These are phyloP conservation scores for Tangachromis dhanisi DNA, from an alignment of 2,113 vertebrate genomes.

Conservation along the genomic window DNA sequence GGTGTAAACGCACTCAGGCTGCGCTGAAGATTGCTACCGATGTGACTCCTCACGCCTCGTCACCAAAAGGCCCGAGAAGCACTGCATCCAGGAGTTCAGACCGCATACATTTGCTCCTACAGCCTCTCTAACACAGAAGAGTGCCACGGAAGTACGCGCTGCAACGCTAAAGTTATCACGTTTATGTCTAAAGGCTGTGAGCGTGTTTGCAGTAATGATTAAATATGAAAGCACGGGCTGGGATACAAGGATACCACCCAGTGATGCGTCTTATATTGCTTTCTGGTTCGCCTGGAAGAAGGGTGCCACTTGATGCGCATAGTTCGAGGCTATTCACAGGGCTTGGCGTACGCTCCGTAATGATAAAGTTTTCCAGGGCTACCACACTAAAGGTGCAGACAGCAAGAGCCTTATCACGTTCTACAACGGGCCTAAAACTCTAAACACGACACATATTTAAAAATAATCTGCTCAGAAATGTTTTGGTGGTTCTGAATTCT, in stretches of 20 bases:
- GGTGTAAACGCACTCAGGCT: background rate
- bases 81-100: background rate
- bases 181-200: background rate
- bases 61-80: background rate
- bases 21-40: background rate
- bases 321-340: background rate
- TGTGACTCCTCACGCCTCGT: background rate
- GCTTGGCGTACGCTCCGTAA: background rate
- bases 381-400: background rate
- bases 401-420: background rate
- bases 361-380: background rate
- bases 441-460: background rate
- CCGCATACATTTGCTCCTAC: background rate
- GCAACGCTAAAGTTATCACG: background rate
- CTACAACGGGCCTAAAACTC: background rate
- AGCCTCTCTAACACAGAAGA: background rate
- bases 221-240: background rate
- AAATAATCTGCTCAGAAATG: background rate
- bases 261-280: background rate
- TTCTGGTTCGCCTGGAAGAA: background rate
- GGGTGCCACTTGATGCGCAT: background rate
- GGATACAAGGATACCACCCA: background rate
- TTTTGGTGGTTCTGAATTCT: background rate
- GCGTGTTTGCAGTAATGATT: background rate
- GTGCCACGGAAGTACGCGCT: rapidly evolving